Percentiles rank a stretch among this genome's conserved stretches.
These are phyloP conservation scores for Nesoenas mayeri DNA, from an alignment of 2,113 vertebrate genomes.

Conservation along the genomic window DNA sequence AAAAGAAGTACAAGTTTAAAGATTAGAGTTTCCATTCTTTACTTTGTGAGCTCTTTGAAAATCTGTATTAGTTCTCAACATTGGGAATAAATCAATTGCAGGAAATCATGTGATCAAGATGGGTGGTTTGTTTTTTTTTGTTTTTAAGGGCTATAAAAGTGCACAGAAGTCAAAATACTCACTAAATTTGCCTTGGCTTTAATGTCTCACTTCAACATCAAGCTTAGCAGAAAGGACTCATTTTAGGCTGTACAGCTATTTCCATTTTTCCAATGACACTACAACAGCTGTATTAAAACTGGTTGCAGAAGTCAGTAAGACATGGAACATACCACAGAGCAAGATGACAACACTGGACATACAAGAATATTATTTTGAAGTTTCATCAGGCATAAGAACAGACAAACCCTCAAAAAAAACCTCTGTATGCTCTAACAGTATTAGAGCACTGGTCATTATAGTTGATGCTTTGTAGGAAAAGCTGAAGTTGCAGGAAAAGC, in stretches of 20 bases:
- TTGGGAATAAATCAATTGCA: not conserved
- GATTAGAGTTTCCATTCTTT: not conserved
- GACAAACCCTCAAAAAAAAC: not conserved
- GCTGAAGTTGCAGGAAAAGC: not conserved
- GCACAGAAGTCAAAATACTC: not conserved
- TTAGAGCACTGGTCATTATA: not conserved
- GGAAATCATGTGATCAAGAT: not conserved
- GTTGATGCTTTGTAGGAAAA: not conserved
- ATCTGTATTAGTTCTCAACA: not conserved
- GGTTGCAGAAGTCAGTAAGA: not conserved
- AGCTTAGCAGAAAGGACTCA: not conserved
- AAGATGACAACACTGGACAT: not conserved
- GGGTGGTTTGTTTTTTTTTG: too few species aligned
- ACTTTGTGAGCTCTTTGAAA: not conserved
- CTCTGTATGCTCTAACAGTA: not conserved
- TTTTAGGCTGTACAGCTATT: not conserved
- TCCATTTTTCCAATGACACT: not conserved
- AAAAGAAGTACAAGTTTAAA: not conserved
- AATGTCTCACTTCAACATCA: not conserved
- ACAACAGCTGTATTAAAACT: not conserved
- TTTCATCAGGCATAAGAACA: not conserved
- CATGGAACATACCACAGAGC: not conserved
- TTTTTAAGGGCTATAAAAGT: not conserved
- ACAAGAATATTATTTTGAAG: not conserved
- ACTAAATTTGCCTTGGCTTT: not conserved